phyloP scores from a whole-genome alignment of 2,888 invertebrate species.

The Sympetrum striolatum region DNA sequence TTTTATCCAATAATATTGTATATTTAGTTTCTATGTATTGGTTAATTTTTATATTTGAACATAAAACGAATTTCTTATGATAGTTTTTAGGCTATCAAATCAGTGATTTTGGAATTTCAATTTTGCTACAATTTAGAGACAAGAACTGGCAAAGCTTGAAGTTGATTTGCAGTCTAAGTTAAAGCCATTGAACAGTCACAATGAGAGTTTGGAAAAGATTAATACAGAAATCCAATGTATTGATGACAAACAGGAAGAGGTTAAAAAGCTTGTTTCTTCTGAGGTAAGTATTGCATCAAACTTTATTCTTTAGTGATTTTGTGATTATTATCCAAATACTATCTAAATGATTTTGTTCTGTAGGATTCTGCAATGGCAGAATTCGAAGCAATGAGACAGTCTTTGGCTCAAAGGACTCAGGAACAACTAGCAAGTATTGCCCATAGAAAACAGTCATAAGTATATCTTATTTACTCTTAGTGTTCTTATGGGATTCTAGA shows the following conservation, averaged over 20 bases:
- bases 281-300: slow-evolving; percentile 59
- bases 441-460: slow-evolving; percentile 63
- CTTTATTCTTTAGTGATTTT: not conserved
- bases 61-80: not conserved
- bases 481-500: no score
- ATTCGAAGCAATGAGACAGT: slow-evolving; percentile 57
- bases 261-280: slow-evolving; percentile 73
- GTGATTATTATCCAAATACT: not conserved
- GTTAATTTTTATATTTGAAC: no score
- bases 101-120: not conserved
- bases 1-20: no score
- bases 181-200: slow-evolving; percentile 68
- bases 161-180: slow-evolving; percentile 71
- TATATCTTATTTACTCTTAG: slow-evolving; percentile 9
- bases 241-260: slow-evolving; percentile 69
- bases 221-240: slow-evolving; percentile 68
- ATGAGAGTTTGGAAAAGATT: slow-evolving; percentile 72
- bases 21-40: no score
- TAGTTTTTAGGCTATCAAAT: not conserved
- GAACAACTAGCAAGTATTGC: slow-evolving; percentile 63
- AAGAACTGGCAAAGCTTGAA: slow-evolving; percentile 74
- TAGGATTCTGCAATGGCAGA: slow-evolving; percentile 50
- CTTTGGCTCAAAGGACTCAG: slow-evolving; percentile 60
- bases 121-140: slow-evolving; percentile 64
- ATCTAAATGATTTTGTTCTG: not conserved